phyloP scores from a whole-genome alignment of 2,113 vertebrate genomes.

The Tetrao urogallus region DNA sequence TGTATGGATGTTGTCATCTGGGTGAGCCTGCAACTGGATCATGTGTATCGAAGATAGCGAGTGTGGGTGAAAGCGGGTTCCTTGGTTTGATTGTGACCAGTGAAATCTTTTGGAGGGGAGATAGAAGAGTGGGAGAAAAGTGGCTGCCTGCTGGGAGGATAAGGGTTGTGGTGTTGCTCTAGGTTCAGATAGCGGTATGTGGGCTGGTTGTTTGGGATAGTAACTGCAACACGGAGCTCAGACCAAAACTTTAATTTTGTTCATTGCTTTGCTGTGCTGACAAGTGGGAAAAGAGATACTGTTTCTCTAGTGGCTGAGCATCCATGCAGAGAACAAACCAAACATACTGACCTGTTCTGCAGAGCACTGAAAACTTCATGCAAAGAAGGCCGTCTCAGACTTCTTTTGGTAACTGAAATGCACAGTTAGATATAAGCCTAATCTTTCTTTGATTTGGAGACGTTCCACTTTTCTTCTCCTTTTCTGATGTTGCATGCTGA shows the following conservation, averaged over 20 bases:
- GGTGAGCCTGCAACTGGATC: neutral
- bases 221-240: neutral
- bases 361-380: neutral
- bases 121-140: neutral
- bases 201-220: neutral
- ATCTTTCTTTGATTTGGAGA: neutral
- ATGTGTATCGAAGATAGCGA: neutral
- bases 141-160: fast-evolving
- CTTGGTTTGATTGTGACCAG: neutral
- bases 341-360: neutral
- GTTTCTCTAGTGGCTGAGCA: neutral
- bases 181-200: fast-evolving
- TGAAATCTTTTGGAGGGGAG: neutral
- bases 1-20: neutral
- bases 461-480: neutral
- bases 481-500: slow-evolving; percentile 1
- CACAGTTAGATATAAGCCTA: neutral
- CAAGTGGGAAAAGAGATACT: neutral
- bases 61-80: neutral
- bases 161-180: fast-evolving
- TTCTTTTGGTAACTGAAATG: neutral
- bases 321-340: neutral
- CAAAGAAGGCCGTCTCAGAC: neutral
- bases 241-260: fast-evolving
- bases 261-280: neutral